These are phyloP conservation scores for Eidolon dupreanum DNA, from an alignment of 2,797 vertebrate species.

Conservation along the genomic window DNA sequence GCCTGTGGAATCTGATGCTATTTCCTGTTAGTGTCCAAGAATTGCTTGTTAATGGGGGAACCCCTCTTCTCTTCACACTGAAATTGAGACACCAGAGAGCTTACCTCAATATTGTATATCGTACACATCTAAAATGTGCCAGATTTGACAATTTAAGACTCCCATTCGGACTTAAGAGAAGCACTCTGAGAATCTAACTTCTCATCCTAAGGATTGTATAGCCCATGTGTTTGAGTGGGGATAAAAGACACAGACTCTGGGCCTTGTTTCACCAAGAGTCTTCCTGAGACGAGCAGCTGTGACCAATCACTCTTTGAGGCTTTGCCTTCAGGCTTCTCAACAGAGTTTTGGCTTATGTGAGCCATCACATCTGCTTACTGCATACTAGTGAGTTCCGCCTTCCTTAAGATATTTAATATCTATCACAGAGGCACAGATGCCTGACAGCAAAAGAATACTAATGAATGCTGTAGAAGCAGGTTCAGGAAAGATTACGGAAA, in stretches of 20 bases:
- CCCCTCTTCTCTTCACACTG: not conserved
- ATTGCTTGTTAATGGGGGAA: not conserved
- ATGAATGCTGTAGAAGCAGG: constrained; percentile 12
- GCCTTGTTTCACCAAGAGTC: not conserved
- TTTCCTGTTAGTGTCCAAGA: not conserved
- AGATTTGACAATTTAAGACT: not conserved
- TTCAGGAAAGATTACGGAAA: constrained; percentile 55
- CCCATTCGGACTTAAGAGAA: not conserved
- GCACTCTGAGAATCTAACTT: not conserved
- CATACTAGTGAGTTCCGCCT: not conserved
- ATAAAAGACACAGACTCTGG: not conserved
- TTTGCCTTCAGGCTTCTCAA: not conserved
- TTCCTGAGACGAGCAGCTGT: not conserved
- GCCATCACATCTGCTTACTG: not conserved
- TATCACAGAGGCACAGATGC: constrained; percentile 27
- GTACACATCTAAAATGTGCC: not conserved
- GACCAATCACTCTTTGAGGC: not conserved
- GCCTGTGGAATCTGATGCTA: not conserved
- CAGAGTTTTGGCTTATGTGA: not conserved
- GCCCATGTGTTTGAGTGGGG: not conserved
- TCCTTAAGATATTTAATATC: constrained; percentile 43
- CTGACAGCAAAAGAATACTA: constrained; percentile 41
- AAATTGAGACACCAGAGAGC: not conserved
- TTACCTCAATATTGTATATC: not conserved
- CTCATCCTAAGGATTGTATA: not conserved